Percentiles rank a stretch among this genome's conserved stretches.
Conservation (phyloP, 2,888 invertebrate species). For the Cheilosia grossa region DNA sequence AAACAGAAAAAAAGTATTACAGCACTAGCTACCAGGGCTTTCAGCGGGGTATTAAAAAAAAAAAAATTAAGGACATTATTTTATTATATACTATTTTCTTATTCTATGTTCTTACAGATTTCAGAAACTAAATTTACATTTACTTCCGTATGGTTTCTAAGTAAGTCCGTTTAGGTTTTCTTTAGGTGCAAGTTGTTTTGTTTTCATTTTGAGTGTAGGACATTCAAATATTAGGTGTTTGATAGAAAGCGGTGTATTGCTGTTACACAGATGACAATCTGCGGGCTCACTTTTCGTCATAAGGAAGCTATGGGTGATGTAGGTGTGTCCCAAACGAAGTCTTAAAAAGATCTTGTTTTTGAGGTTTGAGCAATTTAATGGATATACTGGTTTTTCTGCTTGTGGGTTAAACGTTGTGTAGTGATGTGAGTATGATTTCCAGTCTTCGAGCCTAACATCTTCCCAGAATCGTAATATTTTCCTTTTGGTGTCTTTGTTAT, state of each 20-base stretch:
- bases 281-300: neutral
- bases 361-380: neutral
- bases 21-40: no score
- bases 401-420: neutral
- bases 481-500: neutral
- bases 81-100: neutral
- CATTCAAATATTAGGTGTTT: neutral
- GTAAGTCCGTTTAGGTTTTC: neutral
- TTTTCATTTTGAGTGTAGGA: neutral
- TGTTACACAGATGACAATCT: neutral
- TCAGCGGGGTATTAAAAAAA: no score
- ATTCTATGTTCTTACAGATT: neutral
- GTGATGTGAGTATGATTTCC: neutral
- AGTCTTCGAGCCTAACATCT: neutral
- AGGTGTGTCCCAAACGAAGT: neutral
- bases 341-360: neutral
- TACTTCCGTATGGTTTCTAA: neutral
- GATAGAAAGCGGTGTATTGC: neutral
- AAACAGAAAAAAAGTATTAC: no score
- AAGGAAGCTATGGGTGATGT: slow-evolving; percentile 4
- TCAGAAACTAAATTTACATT: neutral
- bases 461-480: neutral
- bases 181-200: neutral
- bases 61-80: no score
- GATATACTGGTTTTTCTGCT: neutral